Evolutionary conservation across 2,888 invertebrate species (phyloP).

Genomic region (Anoplius nigerrimus): DNA sequence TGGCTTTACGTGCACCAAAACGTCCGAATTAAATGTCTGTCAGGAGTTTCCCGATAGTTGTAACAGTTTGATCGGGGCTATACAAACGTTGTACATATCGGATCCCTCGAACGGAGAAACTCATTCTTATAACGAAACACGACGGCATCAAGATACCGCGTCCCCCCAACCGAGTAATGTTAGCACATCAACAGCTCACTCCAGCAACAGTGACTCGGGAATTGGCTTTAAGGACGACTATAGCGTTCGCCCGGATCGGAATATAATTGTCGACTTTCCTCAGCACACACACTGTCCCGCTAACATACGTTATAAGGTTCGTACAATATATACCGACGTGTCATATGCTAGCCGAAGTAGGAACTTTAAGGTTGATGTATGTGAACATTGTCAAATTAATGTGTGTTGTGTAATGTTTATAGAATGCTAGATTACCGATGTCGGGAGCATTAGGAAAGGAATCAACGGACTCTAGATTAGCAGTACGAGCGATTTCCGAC

Average conservation of each 20-base stretch:
- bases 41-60: conserved; percentile 94
- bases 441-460: conserved; percentile 59
- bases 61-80: conserved; percentile 78
- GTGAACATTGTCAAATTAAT: background rate
- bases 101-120: conserved; percentile 65
- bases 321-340: background rate
- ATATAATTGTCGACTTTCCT: conserved; percentile 86
- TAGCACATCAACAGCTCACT: conserved; percentile 87
- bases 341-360: background rate
- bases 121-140: conserved; percentile 59
- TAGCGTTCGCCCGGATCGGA: conserved; percentile 88
- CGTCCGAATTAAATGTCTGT: conserved; percentile 86
- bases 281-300: conserved; percentile 57
- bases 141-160: conserved; percentile 64
- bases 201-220: conserved; percentile 96
- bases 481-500: conserved; percentile 83
- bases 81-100: conserved; percentile 77
- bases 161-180: conserved; percentile 91
- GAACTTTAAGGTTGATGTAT: background rate
- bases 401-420: conserved; percentile 16
- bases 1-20: conserved; percentile 89
- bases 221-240: conserved; percentile 95
- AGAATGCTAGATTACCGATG: conserved; percentile 54
- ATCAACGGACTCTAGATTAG: conserved; percentile 74
- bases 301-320: conserved; percentile 47